Evolutionary conservation across 92 coral and sea anemone species (phyloP).

Genomic region (Meandrina meandrites): DNA sequence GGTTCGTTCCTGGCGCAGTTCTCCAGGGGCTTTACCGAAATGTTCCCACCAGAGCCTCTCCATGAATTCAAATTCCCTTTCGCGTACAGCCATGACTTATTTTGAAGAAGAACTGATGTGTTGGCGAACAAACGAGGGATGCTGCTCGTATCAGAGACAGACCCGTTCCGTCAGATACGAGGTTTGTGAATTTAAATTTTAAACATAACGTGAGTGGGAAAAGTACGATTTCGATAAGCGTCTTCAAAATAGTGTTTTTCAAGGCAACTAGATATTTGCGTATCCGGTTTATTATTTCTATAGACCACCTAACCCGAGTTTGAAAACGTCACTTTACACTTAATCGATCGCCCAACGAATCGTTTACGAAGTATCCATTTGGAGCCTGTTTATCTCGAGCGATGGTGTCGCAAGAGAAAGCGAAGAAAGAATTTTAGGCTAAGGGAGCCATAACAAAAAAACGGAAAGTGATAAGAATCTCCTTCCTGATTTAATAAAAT

Average conservation of each 20-base stretch:
- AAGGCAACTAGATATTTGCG: neutral
- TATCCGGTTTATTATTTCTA: neutral
- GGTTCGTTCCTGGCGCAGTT: neutral
- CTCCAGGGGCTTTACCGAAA: neutral
- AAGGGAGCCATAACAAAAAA: neutral
- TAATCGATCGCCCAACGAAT: neutral
- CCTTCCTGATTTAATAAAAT: conserved; percentile 7
- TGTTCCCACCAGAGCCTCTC: neutral
- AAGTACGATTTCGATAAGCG: neutral
- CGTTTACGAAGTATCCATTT: neutral
- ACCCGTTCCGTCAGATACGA: conserved; percentile 23
- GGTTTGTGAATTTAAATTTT: conserved; percentile 20
- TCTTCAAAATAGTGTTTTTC: neutral
- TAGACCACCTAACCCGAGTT: neutral
- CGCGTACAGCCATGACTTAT: conserved; percentile 18
- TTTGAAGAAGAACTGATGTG: conserved; percentile 41
- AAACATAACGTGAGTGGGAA: neutral
- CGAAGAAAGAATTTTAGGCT: neutral
- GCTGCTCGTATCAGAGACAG: conserved; percentile 22
- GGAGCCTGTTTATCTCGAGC: neutral
- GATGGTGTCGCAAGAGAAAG: neutral
- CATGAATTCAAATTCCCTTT: neutral
- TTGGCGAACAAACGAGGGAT: conserved; percentile 31
- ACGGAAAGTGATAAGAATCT: neutral
- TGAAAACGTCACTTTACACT: neutral